Evolutionary conservation across 2,113 vertebrate genomes (phyloP), one percentile per base, ranked within the genome.

Genomic region (Aspiorhynchus laticeps): DNA sequence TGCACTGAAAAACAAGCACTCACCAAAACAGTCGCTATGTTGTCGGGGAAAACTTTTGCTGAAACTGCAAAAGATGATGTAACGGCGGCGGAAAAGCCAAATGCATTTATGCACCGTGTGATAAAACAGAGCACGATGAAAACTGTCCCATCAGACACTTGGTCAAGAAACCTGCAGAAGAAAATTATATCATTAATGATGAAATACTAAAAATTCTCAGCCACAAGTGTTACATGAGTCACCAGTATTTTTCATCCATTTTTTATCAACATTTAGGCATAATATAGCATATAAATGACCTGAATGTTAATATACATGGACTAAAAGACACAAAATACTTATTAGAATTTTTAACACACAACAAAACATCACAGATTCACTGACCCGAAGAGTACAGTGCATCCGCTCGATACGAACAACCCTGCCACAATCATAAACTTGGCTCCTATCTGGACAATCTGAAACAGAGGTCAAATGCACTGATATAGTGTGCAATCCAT

Each of bases 391-490:
- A 98, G 88, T 88, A 99, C 89, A 74, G 97, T 99, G 88, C 95
- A 96, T 87, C 92, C 94, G 53, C 97, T 96, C 0, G 98, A 99
- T 75, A 97, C 88, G 91, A 98, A 96, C 86, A 98, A 94, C 41
- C 98, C 98, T 61, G 94, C 36, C 74, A 97, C 87, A 53, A 99
- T 96, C 97, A 99, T 97, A 91, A 97, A 97, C 93, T 98, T 99
- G 67, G 98, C 96, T 89, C 98, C 98, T 89, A 99, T 97, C 21
- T 95, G 95, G 1, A 98, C 96, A 91, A 99, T 96, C 98, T 99
- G 93, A 76, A 84, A 26, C 8, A 94, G 94, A 79, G 84, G 19
- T 14, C 59, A 63, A 88, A 19, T 65, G 31, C 6, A 80, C 21
- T 56, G 28, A 24, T 77, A 5, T 1, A 43, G 24, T 21, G 10